Evolutionary conservation across 2,113 vertebrate species (phyloP).

Genomic region (Etia nguti): DNA sequence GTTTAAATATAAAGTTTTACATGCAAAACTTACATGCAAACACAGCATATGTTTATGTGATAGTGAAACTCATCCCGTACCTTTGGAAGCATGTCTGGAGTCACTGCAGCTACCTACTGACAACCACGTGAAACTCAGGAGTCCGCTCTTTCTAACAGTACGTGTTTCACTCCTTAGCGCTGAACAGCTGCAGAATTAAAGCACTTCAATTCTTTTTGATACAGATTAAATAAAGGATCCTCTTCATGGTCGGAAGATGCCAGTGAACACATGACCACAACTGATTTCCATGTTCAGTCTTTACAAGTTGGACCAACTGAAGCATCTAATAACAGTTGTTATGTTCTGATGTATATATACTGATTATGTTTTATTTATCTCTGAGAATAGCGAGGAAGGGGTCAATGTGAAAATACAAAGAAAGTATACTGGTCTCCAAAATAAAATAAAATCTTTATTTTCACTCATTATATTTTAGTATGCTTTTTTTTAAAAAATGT

Average conservation of each 20-base stretch:
- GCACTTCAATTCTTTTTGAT: neutral
- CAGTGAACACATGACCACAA: neutral
- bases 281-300: neutral
- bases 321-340: neutral
- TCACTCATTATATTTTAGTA: neutral
- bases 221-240: neutral
- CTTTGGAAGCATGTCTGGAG: neutral
- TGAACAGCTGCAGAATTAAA: neutral
- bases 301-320: neutral
- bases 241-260: neutral
- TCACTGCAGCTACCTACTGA: rapidly evolving
- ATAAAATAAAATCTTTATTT: neutral
- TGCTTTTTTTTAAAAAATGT: rapidly evolving
- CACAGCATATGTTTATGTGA: neutral
- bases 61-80: neutral
- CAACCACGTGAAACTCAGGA: neutral
- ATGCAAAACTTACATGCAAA: neutral
- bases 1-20: neutral
- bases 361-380: neutral
- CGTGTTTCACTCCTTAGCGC: neutral
- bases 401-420: neutral
- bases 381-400: neutral
- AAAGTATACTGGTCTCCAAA: neutral
- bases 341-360: neutral
- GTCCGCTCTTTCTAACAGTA: rapidly evolving